Evolutionary conservation across 2,888 invertebrate genomes (phyloP), one percentile per base, ranked within the genome.

Genomic region (Xestia rhomboidea): DNA sequence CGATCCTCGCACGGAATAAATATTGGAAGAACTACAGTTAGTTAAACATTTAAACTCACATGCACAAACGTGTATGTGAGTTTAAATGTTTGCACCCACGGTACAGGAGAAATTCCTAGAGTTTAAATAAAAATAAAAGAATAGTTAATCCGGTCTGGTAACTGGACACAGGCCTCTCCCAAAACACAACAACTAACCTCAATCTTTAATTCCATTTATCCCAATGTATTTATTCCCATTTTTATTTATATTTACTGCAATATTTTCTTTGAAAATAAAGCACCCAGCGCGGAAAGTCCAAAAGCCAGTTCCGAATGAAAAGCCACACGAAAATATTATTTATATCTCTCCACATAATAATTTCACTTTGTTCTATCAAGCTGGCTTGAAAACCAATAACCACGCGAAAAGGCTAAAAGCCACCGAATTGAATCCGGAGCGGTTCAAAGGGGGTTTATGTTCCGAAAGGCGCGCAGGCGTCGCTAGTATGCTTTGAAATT

Each of bases 401-500:
- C 81, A 66, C 51, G 73, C 38, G 64, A 75, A 69, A 84, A 74
- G 68, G 69, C 73, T 73, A 68, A 84, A 84, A 84, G 82, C 81
- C 77, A 80, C 82, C 38, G 88, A 89, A 92, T 92, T 92, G 89
- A 90, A 92, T 93, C 90, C 82, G 76, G 86, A 89, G 82, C 82
- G 87, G 88, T 90, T 88, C 89, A 89, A 87, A 90, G 88, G 76
- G 79, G 87, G 84, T 88, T 88, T 90, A 89, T 89, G 87, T 77
- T 87, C 75, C 82, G 81, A 82, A 79, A 80, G 83, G 66, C 83
- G 77, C 74, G 72, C 79, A 83, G 83, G 87, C 83, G 80, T 79
- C 76, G 77, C 80, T 82, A 88, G 87, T 88, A 89, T 88, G 92
- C 91, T 92, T 91, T 90, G 90, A 91, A 93, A 92, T 89, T 93